Percentiles rank a stretch among this genome's conserved stretches.
These are phyloP conservation scores for Enteromius radiatus DNA, from an alignment of 2,797 vertebrate genomes.

Conservation along the genomic window DNA sequence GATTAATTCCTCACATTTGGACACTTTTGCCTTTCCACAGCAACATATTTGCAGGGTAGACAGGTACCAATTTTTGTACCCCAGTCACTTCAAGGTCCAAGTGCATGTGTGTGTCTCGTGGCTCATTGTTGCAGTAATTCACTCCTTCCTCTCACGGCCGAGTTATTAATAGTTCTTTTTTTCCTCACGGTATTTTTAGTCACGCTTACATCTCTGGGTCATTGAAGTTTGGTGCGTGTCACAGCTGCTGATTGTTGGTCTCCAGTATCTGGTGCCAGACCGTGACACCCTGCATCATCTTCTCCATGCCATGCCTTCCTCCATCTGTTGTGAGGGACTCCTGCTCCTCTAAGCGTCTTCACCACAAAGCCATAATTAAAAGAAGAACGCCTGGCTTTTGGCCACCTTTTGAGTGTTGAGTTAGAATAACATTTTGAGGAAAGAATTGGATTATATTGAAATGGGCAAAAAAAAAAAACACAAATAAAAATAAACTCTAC, in stretches of 20 bases:
- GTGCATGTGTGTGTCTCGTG: slow-evolving; percentile 77
- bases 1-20: slow-evolving; percentile 81
- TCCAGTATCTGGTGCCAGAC: slow-evolving; percentile 30
- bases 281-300: slow-evolving; percentile 48
- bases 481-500: slow-evolving; percentile 68
- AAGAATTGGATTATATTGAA: slow-evolving; percentile 68
- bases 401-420: slow-evolving; percentile 42
- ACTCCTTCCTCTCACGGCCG: slow-evolving; percentile 72
- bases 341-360: slow-evolving; percentile 31
- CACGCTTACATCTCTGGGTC: slow-evolving; percentile 74
- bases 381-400: slow-evolving; percentile 48
- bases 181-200: slow-evolving; percentile 78
- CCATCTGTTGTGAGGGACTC: slow-evolving; percentile 48
- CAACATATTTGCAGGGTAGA: slow-evolving; percentile 76
- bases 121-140: slow-evolving; percentile 80
- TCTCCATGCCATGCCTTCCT: slow-evolving; percentile 34
- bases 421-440: slow-evolving; percentile 52
- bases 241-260: slow-evolving; percentile 55
- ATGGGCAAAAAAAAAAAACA: slow-evolving; percentile 68
- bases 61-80: slow-evolving; percentile 82
- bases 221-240: slow-evolving; percentile 73
- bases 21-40: slow-evolving; percentile 75
- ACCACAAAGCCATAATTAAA: slow-evolving; percentile 48
- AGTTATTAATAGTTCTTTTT: slow-evolving; percentile 79
- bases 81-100: slow-evolving; percentile 72